Base-by-base conservation (phyloP, 2,113 vertebrate genomes). In the Laticauda laticaudata region DNA sequence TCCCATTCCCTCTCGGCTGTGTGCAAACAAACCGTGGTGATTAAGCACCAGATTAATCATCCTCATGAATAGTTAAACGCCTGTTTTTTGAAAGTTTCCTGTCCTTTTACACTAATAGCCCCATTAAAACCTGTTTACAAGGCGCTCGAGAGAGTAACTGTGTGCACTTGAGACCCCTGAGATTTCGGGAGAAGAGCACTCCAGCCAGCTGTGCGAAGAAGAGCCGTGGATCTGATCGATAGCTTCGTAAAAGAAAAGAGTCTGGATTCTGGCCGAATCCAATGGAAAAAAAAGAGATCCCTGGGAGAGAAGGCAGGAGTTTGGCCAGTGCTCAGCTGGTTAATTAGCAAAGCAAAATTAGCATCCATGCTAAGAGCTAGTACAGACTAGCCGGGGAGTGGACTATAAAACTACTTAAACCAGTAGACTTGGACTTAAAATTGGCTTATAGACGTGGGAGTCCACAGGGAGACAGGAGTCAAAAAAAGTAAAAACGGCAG, bases 121-220 rank as follows among this genome's bases (percentile, higher is more conserved):
- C 98, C 98, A 99, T 98, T 99, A 99, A 98, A 98, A 98, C 97
- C 98, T 99, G 98, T 98, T 98, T 98, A 98, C 98, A 98, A 98
- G 98, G 98, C 97, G 98, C 98, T 98, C 97, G 96, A 97, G 98
- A 98, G 98, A 98, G 97, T 97, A 98, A 98, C 98, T 97, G 97
- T 95, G 97, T 98, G 98, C 98, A 98, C 98, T 98, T 98, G 98
- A 98, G 98, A 97, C 98, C 97, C 59, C 89, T 96, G 97, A 98
- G 97, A 96, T 94, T 96, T 97, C 97, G 97, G 97, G 97, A 96
- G 95, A 98, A 98, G 96, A 97, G 97, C 94, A 93, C 97, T 96
- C 90, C 95, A 95, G 97, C 97, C 97, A 97, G 69, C 69, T 81
- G 69, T 61, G 96, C 95, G 96, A 15, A 64, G 61, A 12, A 64